Evolutionary conservation across 2,888 invertebrate genomes (phyloP).

Genomic region (Conomelus anceps): DNA sequence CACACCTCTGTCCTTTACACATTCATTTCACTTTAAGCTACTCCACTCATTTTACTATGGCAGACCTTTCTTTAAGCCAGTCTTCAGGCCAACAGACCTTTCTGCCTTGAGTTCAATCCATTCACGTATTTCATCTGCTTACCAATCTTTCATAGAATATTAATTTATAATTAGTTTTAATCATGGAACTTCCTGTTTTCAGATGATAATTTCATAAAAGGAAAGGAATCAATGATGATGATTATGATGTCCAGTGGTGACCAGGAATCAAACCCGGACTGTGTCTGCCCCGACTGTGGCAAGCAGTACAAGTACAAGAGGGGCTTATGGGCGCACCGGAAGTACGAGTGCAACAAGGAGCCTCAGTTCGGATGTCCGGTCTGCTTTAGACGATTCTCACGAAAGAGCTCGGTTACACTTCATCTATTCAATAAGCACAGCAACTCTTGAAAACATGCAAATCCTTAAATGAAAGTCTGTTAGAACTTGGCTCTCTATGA

Average conservation of each 20-base stretch:
- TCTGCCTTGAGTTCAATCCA: no score
- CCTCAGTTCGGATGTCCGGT: conserved; percentile 44
- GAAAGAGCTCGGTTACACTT: conserved; percentile 4
- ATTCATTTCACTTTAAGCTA: no score
- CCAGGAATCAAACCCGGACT: background rate
- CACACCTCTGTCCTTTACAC: no score
- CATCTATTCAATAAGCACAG: background rate
- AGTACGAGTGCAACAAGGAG: conserved; percentile 44
- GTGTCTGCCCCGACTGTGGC: conserved; percentile 30
- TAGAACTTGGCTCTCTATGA: no score
- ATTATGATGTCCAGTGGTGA: background rate
- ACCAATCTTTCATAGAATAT: no score
- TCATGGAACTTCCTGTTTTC: background rate
- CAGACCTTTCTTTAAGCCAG: no score
- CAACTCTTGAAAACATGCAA: background rate
- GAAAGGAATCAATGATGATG: background rate
- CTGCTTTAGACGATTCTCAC: conserved; percentile 36
- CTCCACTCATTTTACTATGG: no score
- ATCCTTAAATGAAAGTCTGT: no score
- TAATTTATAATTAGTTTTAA: no score
- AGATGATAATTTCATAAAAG: background rate
- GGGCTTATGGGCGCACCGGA: conserved; percentile 30
- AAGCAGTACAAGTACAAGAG: conserved; percentile 23
- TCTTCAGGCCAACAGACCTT: no score
- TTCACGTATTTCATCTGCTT: no score